phyloP scores from a whole-genome alignment of 2,888 invertebrate genomes.

The Rhingia campestris region DNA sequence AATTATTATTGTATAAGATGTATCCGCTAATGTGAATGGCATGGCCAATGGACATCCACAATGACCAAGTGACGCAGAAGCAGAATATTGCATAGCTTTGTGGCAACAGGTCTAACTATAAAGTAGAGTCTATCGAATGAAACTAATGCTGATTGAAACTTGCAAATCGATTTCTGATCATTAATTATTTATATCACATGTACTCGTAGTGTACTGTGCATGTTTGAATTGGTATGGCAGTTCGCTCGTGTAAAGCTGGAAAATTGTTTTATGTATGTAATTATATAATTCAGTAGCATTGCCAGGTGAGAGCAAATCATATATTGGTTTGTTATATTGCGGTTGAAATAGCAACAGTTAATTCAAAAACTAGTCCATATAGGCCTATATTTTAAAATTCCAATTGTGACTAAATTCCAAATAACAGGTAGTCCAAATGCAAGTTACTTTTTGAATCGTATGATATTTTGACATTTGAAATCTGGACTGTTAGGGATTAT shows the following conservation, averaged over 20 bases:
- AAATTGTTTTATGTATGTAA: neutral
- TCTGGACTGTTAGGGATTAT: too few relatives aligned
- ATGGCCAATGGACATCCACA: neutral
- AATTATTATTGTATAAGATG: constrained; percentile 15
- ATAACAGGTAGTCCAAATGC: too few relatives aligned
- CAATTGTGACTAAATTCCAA: too few relatives aligned
- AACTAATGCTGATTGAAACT: constrained; percentile 20
- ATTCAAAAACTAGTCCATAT: too few relatives aligned
- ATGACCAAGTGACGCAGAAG: constrained; percentile 27
- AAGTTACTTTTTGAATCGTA: too few relatives aligned
- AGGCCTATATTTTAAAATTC: too few relatives aligned
- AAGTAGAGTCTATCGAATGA: neutral
- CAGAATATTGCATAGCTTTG: neutral
- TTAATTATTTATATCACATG: constrained; percentile 46
- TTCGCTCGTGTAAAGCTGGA: neutral
- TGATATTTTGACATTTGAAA: too few relatives aligned
- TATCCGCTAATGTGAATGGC: constrained; percentile 18
- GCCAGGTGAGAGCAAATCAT: neutral
- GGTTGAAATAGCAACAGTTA: too few relatives aligned
- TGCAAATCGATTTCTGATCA: constrained; percentile 44
- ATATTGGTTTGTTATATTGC: too few relatives aligned
- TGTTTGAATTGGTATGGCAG: neutral
- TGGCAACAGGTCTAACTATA: neutral
- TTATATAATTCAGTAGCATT: neutral
- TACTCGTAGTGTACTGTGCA: neutral